Conservation (phyloP, 2,113 vertebrate genomes). For the Tonatia bakeri region DNA sequence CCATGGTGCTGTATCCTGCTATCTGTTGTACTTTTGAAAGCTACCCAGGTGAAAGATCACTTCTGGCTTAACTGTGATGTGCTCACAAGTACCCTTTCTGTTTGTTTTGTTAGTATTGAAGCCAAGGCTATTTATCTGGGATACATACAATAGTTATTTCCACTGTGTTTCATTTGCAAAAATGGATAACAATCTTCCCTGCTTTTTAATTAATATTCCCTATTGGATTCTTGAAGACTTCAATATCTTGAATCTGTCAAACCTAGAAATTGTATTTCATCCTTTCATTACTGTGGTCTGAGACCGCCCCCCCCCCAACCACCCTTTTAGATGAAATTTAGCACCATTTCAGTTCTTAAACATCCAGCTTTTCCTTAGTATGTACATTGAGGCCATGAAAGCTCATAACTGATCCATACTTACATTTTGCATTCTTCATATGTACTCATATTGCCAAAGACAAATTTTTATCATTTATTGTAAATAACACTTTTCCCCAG, state of each 20-base stretch:
- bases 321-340: constrained; percentile 61
- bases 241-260: constrained; percentile 66
- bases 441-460: constrained; percentile 99
- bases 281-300: constrained; percentile 73
- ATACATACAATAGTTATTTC: constrained; percentile 61
- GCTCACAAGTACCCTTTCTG: constrained; percentile 77
- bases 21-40: constrained; percentile 77
- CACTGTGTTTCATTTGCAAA: constrained; percentile 75
- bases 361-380: constrained; percentile 64
- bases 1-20: constrained; percentile 82
- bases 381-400: constrained; percentile 61
- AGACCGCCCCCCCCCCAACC: constrained; percentile 51
- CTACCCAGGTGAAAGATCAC: constrained; percentile 72
- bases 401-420: constrained; percentile 79
- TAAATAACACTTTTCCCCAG: constrained; percentile 96
- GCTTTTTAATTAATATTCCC: constrained; percentile 63
- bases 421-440: constrained; percentile 92
- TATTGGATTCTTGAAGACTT: constrained; percentile 72
- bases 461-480: constrained; percentile 93
- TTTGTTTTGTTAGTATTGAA: constrained; percentile 73
- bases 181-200: constrained; percentile 50
- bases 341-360: constrained; percentile 72
- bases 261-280: constrained; percentile 68
- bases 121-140: constrained; percentile 78
- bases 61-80: constrained; percentile 66